Evolutionary conservation across 2,888 invertebrate genomes (phyloP), one percentile per base, ranked within the genome.

Genomic region (Petrolisthes cinctipes): DNA sequence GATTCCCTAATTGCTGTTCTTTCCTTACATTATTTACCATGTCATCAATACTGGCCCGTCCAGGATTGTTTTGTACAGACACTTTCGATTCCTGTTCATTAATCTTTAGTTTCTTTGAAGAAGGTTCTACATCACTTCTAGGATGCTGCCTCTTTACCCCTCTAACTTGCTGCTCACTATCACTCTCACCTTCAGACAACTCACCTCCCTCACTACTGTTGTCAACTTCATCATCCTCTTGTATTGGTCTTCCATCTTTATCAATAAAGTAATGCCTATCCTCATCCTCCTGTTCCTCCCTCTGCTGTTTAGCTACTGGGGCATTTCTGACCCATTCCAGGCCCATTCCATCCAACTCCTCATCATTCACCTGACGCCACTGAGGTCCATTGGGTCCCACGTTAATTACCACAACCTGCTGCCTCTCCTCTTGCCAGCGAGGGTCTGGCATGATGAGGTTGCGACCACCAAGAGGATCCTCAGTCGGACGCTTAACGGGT

Each of bases 341-440:
- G 53, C 90, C 90, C 88, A 90, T 85, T 37, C 83, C 86, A 37
- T 90, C 88, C 20, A 90, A 76, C 85, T 90, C 90, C 57, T 90
- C 89, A 66, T 90, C 90, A 76, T 88, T 84, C 53, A 88, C 90
- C 53, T 89, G 87, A 23, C 83, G 83, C 89, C 90, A 90, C 78
- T 89, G 82, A 51, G 90, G 89, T 5, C 90, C 89, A 82, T 90
- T 89, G n/a, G 89, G 88, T 5, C 90, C 89, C 23, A 90, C 89
- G 78, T 90, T 90, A 4, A 90, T 89, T 11, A 90, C 90, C 23
- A 90, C 89, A 37, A 90, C 90, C 78, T 90, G 90, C 73, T 90
- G 89, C 51, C 80, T 78, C 57, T 86, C 87, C 56, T 89, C 88
- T 51, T 89, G 87, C 79, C 83, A 76, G 0, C 89, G 83, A 3